These are phyloP conservation scores for Mesochorus sp. DNA, from an alignment of 2,888 invertebrate genomes.

Conservation along the genomic window DNA sequence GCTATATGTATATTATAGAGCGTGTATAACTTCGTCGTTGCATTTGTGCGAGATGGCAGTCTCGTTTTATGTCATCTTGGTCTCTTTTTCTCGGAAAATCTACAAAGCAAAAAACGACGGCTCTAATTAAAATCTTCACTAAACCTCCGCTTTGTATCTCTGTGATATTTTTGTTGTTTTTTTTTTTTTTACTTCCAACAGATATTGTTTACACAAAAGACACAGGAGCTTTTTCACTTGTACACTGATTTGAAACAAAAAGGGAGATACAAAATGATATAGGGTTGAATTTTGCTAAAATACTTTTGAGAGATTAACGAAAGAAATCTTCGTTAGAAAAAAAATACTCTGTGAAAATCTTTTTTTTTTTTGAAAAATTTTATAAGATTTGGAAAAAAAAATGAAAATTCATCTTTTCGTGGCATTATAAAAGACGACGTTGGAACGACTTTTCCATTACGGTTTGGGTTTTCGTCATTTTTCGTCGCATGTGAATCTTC, in stretches of 20 bases:
- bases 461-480: constrained; percentile 34
- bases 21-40: neutral
- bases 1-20: neutral
- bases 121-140: constrained; percentile 1
- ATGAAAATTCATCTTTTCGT: too few relatives aligned
- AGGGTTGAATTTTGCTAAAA: too few relatives aligned
- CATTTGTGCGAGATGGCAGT: constrained; percentile 13
- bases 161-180: neutral
- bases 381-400: too few relatives aligned
- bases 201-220: neutral
- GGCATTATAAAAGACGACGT: too few relatives aligned
- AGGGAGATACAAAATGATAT: too few relatives aligned
- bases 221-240: too few relatives aligned
- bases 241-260: too few relatives aligned
- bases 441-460: constrained; percentile 51
- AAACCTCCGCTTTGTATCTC: neutral
- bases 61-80: neutral
- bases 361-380: too few relatives aligned
- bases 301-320: too few relatives aligned
- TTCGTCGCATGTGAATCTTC: constrained; percentile 25
- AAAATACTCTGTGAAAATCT: too few relatives aligned
- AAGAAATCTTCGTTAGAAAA: too few relatives aligned
- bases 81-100: neutral
- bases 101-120: neutral
- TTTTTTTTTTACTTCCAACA: neutral